Conservation (phyloP, 2,113 vertebrate species). For the Chelonoidis abingdonii region DNA sequence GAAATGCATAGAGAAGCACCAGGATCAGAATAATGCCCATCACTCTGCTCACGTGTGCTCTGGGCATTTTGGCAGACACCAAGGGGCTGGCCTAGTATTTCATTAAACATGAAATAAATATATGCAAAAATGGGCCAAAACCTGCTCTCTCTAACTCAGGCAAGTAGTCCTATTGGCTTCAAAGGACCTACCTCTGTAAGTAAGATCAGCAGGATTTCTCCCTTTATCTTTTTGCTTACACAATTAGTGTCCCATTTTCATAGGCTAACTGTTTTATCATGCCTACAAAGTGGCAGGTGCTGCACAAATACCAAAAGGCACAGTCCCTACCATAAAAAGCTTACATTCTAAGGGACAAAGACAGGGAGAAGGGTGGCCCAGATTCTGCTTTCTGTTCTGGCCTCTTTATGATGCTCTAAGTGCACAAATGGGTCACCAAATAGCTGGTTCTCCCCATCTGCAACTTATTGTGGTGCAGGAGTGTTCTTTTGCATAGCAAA, state of each 20-base stretch:
- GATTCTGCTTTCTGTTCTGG: not conserved
- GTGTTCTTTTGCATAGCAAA: not conserved
- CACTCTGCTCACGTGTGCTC: not conserved
- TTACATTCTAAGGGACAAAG: not conserved
- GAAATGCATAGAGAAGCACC: not conserved
- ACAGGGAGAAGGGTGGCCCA: not conserved
- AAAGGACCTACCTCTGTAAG: not conserved
- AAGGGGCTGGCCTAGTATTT: not conserved
- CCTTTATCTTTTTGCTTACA: not conserved
- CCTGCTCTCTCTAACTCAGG: not conserved
- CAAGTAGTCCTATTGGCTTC: not conserved
- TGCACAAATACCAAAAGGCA: not conserved
- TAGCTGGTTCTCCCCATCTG: not conserved
- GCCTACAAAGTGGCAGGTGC: not conserved
- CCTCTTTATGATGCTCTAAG: fast-evolving
- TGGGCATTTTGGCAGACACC: not conserved
- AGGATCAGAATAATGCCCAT: not conserved
- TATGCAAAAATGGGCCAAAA: not conserved
- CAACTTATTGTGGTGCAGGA: not conserved
- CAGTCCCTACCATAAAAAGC: not conserved
- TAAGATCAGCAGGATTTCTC: not conserved
- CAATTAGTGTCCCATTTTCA: not conserved
- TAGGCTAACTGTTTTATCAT: not conserved
- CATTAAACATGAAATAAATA: not conserved
- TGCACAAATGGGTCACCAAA: not conserved